Evolutionary conservation across 2,797 vertebrate species (phyloP).

Genomic region (Artibeus jamaicensis): DNA sequence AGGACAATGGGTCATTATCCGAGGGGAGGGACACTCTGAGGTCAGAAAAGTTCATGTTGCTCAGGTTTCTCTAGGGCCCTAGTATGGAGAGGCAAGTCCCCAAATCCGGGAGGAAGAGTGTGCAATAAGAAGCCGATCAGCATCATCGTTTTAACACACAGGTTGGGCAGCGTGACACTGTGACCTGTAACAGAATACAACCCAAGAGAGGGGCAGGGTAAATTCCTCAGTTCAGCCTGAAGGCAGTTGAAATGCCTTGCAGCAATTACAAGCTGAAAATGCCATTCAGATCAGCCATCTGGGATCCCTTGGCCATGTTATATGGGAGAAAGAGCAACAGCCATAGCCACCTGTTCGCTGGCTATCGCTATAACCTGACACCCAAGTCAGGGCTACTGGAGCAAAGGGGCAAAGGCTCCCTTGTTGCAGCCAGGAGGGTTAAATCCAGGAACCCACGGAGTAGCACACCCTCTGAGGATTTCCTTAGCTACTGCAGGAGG

Average conservation of each 20-base stretch:
- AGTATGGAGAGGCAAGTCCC: not conserved
- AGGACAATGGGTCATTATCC: not conserved
- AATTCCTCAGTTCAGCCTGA: not conserved
- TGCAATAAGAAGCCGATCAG: not conserved
- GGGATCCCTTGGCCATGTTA: not conserved
- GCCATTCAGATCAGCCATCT: not conserved
- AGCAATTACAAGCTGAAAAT: not conserved
- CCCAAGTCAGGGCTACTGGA: not conserved
- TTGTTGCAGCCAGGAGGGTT: not conserved
- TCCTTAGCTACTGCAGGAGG: not conserved
- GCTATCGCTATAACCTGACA: not conserved
- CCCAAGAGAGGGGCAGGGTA: not conserved
- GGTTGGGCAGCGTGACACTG: not conserved
- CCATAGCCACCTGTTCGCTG: too few species aligned
- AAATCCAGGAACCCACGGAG: not conserved
- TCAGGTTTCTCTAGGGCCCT: constrained; percentile 3
- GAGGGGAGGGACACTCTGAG: not conserved
- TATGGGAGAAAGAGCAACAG: not conserved
- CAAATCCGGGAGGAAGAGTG: not conserved
- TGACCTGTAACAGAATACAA: not conserved
- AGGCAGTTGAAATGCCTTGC: not conserved
- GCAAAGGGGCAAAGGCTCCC: not conserved
- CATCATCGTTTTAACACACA: not conserved
- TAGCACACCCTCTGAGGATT: not conserved
- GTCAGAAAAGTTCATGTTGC: not conserved